Percentiles rank a stretch among this genome's conserved stretches.
Evolutionary conservation across 2,113 vertebrate genomes (phyloP).

Genomic region (Austrofundulus limnaeus): DNA sequence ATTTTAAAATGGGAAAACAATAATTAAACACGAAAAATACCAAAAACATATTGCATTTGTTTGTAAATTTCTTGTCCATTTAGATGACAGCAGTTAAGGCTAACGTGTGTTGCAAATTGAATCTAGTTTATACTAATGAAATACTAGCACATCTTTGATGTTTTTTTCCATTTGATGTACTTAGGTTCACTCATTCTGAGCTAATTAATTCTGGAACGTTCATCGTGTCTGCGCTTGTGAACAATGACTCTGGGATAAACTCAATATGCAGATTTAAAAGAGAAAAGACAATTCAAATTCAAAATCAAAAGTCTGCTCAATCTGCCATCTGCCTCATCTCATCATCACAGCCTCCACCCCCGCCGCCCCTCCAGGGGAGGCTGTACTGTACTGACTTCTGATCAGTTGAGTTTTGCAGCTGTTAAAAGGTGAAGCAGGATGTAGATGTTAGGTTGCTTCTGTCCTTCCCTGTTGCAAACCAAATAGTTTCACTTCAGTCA

Average conservation of each 20-base stretch:
- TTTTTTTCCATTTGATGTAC: background rate
- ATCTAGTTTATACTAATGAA: background rate
- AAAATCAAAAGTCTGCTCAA: conserved; percentile 1
- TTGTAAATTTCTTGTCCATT: too few relatives aligned
- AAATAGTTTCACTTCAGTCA: background rate
- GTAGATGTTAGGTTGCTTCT: background rate
- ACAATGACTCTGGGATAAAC: background rate
- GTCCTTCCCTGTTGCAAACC: background rate
- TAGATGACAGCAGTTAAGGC: too few relatives aligned
- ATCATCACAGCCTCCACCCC: background rate
- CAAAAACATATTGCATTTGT: too few relatives aligned
- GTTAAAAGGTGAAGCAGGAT: background rate
- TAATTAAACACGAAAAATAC: too few relatives aligned
- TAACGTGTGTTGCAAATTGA: too few relatives aligned
- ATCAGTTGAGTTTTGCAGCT: background rate
- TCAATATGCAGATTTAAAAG: background rate
- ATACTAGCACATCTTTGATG: background rate
- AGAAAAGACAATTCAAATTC: background rate
- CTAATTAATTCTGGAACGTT: background rate
- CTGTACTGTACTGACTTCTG: background rate
- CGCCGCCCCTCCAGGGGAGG: background rate
- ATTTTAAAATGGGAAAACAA: too few relatives aligned
- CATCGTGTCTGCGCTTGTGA: background rate
- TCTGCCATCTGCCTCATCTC: background rate
- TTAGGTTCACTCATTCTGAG: too few relatives aligned